These are phyloP conservation scores for Erithacus rubecula DNA, from an alignment of 2,797 vertebrate genomes.

Conservation along the genomic window DNA sequence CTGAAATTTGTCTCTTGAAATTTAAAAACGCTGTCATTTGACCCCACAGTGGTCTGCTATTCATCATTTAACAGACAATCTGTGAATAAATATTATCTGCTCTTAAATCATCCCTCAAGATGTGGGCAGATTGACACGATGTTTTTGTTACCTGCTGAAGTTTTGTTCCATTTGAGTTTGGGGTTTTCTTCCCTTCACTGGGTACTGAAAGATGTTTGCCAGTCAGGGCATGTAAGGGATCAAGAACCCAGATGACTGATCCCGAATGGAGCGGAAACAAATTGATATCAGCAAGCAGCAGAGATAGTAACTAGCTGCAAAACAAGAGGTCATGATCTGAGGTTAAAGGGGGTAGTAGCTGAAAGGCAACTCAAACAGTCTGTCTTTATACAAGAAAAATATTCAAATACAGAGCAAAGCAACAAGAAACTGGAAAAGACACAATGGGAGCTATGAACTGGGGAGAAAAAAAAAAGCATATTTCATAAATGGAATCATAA, in stretches of 20 bases:
- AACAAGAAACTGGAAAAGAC: not conserved
- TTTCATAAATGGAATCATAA: not conserved
- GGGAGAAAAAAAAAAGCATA: not conserved
- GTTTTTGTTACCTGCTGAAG: not conserved
- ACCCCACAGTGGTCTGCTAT: not conserved
- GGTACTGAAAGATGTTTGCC: not conserved
- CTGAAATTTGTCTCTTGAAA: not conserved
- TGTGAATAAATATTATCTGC: not conserved
- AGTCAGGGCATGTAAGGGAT: not conserved
- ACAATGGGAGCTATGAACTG: rapidly evolving
- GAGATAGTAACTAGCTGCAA: conserved; percentile 14
- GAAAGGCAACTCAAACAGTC: not conserved
- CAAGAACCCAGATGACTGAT: conserved; percentile 6
- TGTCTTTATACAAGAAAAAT: not conserved
- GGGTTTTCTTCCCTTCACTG: not conserved
- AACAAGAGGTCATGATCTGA: conserved; percentile 15
- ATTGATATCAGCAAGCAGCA: conserved; percentile 16
- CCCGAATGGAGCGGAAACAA: not conserved
- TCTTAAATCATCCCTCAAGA: not conserved
- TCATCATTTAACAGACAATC: not conserved
- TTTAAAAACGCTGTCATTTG: not conserved
- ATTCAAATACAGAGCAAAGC: not conserved
- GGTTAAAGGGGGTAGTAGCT: conserved; percentile 13
- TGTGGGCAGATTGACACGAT: not conserved
- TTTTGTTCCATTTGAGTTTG: not conserved